phyloP scores from a whole-genome alignment of 2,797 vertebrate species.

The Lutjanus campechanus region DNA sequence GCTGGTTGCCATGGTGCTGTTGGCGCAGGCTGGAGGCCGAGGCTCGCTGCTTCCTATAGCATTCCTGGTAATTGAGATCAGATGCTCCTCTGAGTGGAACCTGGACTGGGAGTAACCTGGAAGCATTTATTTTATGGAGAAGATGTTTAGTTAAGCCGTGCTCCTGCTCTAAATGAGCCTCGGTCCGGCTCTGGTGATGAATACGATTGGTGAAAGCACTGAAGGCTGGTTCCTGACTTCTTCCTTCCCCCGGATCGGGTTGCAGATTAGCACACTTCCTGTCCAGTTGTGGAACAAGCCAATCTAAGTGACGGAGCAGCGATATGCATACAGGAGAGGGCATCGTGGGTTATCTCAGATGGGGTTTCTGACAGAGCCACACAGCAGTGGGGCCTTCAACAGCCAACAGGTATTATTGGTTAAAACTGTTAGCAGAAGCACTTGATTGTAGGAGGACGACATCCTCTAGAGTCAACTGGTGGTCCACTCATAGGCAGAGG shows the following conservation, averaged over 20 bases:
- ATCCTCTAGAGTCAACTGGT: conserved; percentile 44
- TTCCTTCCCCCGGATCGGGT: conserved; percentile 90
- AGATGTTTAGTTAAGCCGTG: conserved; percentile 88
- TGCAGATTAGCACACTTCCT: conserved; percentile 94
- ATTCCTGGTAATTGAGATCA: conserved; percentile 90
- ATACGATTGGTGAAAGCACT: conserved; percentile 92
- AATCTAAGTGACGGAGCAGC: conserved; percentile 54
- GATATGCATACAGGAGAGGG: conserved; percentile 24
- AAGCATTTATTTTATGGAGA: conserved; percentile 96
- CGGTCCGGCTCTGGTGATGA: conserved; percentile 87
- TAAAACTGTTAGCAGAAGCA: conserved; percentile 51
- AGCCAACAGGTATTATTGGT: conserved; percentile 52
- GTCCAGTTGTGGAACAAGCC: conserved; percentile 81
- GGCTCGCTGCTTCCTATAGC: conserved; percentile 82
- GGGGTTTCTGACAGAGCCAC: conserved; percentile 62
- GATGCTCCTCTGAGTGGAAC: conserved; percentile 87
- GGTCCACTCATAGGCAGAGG: conserved; percentile 9
- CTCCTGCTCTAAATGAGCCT: conserved; percentile 84
- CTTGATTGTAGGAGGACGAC: conserved; percentile 46
- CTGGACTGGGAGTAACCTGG: conserved; percentile 91
- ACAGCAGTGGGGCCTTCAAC: conserved; percentile 47
- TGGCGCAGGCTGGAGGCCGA: conserved; percentile 61
- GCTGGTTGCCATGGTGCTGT: conserved; percentile 71
- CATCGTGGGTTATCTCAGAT: conserved; percentile 64
- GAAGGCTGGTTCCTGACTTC: conserved; percentile 89